A percentile compares a stretch with the other conserved stretches of the same genome.
These are phyloP conservation scores for Boloria euphrosyne DNA, from an alignment of 2,888 invertebrate species.

Conservation along the genomic window DNA sequence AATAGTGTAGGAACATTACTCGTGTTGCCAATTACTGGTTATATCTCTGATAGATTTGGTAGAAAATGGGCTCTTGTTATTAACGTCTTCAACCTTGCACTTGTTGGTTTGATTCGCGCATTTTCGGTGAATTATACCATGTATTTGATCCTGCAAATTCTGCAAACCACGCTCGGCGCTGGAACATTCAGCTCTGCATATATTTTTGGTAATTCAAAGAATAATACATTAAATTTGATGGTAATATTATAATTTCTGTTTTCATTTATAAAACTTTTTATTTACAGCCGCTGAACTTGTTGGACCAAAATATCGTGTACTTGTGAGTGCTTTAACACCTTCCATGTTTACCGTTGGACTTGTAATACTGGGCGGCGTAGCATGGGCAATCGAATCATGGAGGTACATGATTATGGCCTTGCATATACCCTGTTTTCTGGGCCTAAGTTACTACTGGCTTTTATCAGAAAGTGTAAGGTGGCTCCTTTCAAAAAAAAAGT, in stretches of 20 bases:
- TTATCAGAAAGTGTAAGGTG: constrained; percentile 87
- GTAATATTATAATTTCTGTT: too few species aligned
- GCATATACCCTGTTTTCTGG: constrained; percentile 86
- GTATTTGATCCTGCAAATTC: constrained; percentile 76
- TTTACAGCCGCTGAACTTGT: constrained; percentile 84
- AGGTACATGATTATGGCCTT: constrained; percentile 84
- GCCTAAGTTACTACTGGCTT: constrained; percentile 86
- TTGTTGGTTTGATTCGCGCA: constrained; percentile 77
- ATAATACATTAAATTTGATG: too few species aligned
- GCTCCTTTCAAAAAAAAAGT: constrained; percentile 86
- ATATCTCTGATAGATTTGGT: constrained; percentile 83
- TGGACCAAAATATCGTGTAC: constrained; percentile 86
- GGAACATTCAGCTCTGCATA: constrained; percentile 80
- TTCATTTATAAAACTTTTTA: neutral
- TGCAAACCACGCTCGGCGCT: constrained; percentile 78
- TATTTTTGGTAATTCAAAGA: constrained; percentile 56
- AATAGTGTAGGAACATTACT: constrained; percentile 84
- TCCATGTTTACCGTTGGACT: constrained; percentile 89
- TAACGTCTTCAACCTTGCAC: constrained; percentile 57
- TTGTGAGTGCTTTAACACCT: constrained; percentile 86
- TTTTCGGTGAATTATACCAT: constrained; percentile 81
- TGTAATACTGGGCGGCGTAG: constrained; percentile 84
- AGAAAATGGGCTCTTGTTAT: constrained; percentile 61
- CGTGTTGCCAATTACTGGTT: constrained; percentile 83
- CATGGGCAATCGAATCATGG: constrained; percentile 87